A percentile compares a stretch with the other conserved stretches of the same genome.
phyloP scores from a whole-genome alignment of 2,888 invertebrate species.

The Melanchra persicariae region DNA sequence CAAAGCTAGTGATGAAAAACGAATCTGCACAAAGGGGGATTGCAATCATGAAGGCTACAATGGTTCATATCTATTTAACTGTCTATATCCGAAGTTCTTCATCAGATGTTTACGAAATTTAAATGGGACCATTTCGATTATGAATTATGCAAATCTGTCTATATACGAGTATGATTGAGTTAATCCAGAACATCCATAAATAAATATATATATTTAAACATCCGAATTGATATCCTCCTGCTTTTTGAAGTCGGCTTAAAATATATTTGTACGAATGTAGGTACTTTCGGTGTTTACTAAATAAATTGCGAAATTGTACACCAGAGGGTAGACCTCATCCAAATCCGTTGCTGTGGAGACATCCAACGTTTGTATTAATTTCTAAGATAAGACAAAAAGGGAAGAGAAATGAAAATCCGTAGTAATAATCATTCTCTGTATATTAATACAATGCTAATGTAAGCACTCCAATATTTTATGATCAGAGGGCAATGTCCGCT shows the following conservation, averaged over 20 bases:
- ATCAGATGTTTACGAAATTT: too few species aligned
- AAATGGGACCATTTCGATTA: too few species aligned
- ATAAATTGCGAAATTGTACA: too few species aligned
- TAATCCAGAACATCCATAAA: too few species aligned
- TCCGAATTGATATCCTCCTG: too few species aligned
- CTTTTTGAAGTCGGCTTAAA: too few species aligned
- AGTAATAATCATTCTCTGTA: constrained; percentile 18
- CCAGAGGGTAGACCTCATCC: neutral
- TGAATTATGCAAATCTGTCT: too few species aligned
- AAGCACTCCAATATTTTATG: constrained; percentile 41
- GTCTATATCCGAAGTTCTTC: too few species aligned
- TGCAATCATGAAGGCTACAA: neutral
- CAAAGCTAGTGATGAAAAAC: neutral
- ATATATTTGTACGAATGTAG: neutral
- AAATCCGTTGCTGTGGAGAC: constrained; percentile 5
- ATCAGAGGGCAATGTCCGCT: constrained; percentile 56
- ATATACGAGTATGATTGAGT: too few species aligned
- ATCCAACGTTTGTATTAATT: neutral
- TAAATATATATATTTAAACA: too few species aligned
- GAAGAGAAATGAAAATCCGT: neutral
- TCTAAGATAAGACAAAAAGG: neutral
- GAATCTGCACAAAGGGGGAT: neutral
- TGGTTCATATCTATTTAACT: too few species aligned
- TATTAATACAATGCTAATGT: constrained; percentile 41
- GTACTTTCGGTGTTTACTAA: neutral